phyloP scores from a whole-genome alignment of 2,113 vertebrate species.

The Sclerurus mexicanus region DNA sequence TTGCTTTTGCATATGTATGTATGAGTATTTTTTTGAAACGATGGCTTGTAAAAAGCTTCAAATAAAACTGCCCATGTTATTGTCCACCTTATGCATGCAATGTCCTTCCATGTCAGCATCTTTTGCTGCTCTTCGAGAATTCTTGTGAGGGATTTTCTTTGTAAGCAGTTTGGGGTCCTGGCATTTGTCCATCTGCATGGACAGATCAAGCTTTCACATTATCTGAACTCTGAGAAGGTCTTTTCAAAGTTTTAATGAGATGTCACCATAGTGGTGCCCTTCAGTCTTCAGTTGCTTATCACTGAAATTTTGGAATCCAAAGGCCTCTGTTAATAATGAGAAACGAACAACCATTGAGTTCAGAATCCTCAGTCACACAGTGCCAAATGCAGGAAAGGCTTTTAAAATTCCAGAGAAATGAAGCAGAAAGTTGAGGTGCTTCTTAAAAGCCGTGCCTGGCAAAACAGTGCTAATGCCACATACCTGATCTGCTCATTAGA shows the following conservation, averaged over 20 bases:
- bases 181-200: slow-evolving; percentile 20
- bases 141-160: slow-evolving; percentile 16
- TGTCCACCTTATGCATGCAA: not conserved
- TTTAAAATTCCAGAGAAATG: slow-evolving; percentile 37
- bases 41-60: not conserved
- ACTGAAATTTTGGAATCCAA: slow-evolving; percentile 27
- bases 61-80: not conserved
- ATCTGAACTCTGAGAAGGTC: slow-evolving; percentile 30
- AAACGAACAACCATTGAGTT: slow-evolving; percentile 25
- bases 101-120: not conserved
- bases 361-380: not conserved
- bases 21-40: not conserved
- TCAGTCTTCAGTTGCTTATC: not conserved
- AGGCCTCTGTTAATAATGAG: slow-evolving; percentile 26
- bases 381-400: not conserved
- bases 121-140: slow-evolving; percentile 33
- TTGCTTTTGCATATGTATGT: not conserved
- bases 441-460: not conserved
- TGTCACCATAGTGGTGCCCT: not conserved
- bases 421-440: slow-evolving; percentile 10
- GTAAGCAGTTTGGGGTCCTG: slow-evolving; percentile 40
- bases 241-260: slow-evolving; percentile 66
- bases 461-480: not conserved
- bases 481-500: not conserved
- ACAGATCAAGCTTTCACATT: slow-evolving; percentile 20